Conservation (phyloP, 2,113 vertebrate genomes). For the Nanorana parkeri region DNA sequence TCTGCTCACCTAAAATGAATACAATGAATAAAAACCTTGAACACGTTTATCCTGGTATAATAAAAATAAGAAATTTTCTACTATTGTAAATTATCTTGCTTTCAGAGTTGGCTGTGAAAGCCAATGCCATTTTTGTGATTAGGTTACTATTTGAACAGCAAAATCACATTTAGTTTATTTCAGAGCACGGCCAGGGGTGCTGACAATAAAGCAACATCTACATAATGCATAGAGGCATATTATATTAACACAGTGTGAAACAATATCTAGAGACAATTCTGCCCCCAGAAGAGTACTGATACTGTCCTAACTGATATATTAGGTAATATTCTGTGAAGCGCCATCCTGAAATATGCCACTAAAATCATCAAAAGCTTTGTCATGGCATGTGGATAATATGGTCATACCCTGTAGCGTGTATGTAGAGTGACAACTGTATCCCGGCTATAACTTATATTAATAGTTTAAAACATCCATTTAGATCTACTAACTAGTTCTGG, state of each 20-base stretch:
- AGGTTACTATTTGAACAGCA: not conserved
- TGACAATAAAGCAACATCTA: constrained; percentile 21
- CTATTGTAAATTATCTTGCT: no score
- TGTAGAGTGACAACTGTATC: constrained; percentile 6
- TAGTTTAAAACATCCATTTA: constrained; percentile 8
- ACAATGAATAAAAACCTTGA: no score
- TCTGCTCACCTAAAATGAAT: no score
- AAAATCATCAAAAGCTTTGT: not conserved
- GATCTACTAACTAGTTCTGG: constrained; percentile 12
- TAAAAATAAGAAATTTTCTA: no score
- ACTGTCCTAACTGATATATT: constrained; percentile 46
- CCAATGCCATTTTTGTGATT: not conserved
- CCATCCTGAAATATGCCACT: constrained; percentile 18
- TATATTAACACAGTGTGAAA: constrained; percentile 27
- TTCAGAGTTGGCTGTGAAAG: no score
- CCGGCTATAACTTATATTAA: constrained; percentile 26
- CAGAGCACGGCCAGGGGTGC: not conserved
- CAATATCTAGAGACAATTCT: constrained; percentile 33
- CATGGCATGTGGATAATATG: constrained; percentile 15
- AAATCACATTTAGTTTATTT: constrained; percentile 3
- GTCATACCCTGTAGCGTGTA: constrained; percentile 24
- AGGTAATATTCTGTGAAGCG: constrained; percentile 32
- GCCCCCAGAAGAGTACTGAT: constrained; percentile 33
- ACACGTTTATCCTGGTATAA: no score
- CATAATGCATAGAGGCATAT: constrained; percentile 32